A percentile compares a stretch with the other conserved stretches of the same genome.
These are phyloP conservation scores for Martes flavigula DNA, from an alignment of 2,797 vertebrate genomes.

Conservation along the genomic window DNA sequence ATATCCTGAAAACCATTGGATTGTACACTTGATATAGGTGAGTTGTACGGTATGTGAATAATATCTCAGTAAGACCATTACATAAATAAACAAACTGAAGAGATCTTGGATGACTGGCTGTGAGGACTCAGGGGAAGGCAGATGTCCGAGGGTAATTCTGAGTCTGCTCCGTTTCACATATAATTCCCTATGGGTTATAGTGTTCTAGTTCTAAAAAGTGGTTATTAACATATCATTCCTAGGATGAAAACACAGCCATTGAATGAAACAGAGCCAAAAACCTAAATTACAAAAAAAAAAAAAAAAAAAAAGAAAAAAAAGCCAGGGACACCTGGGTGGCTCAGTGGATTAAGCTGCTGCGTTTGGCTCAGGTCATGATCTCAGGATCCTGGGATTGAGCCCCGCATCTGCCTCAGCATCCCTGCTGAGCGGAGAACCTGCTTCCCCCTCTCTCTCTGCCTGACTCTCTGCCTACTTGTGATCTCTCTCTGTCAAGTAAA, in stretches of 20 bases:
- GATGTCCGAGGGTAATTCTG: neutral
- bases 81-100: neutral
- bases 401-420: too few relatives aligned
- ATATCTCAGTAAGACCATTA: neutral
- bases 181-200: neutral
- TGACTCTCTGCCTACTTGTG: too few relatives aligned
- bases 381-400: too few relatives aligned
- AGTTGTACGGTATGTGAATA: neutral
- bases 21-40: neutral
- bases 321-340: too few relatives aligned
- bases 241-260: neutral
- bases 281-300: slow-evolving; percentile 17
- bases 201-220: neutral
- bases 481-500: too few relatives aligned
- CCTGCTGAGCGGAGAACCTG: too few relatives aligned
- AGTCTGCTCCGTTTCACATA: neutral
- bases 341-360: too few relatives aligned
- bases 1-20: neutral
- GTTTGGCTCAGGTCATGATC: too few relatives aligned
- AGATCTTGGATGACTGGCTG: too few relatives aligned
- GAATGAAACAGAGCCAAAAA: slow-evolving; percentile 22
- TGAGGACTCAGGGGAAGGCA: neutral
- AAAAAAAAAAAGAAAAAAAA: too few relatives aligned
- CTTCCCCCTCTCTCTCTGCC: too few relatives aligned
- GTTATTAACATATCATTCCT: neutral